Conservation (phyloP, 2,888 invertebrate species). For the Scelioninae gen. 1 region DNA sequence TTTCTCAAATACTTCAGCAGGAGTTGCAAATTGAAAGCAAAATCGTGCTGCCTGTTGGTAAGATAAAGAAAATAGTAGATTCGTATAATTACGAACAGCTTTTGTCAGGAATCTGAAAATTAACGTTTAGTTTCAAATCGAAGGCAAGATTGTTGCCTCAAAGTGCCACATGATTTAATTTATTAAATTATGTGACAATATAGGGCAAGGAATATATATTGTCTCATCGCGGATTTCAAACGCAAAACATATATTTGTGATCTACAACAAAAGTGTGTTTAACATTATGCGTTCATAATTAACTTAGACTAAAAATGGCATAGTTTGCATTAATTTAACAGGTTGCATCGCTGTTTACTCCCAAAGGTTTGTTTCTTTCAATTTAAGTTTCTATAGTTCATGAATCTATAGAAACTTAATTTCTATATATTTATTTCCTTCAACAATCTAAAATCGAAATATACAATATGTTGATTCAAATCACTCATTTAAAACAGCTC, state of each 20-base stretch:
- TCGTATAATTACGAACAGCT: conserved; percentile 31
- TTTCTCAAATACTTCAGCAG: conserved; percentile 1
- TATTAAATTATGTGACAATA: conserved; percentile 52
- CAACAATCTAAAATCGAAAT: not conserved
- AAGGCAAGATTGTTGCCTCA: conserved; percentile 33
- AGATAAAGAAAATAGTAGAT: conserved; percentile 25
- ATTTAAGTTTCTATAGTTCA: not conserved
- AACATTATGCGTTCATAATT: not conserved
- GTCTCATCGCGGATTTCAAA: conserved; percentile 42
- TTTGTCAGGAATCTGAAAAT: conserved; percentile 11
- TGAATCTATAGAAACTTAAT: no score
- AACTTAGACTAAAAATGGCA: no score
- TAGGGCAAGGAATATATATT: conserved; percentile 60
- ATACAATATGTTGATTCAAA: not conserved
- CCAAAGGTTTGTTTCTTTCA: not conserved
- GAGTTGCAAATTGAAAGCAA: conserved; percentile 7
- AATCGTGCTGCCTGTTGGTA: conserved; percentile 17
- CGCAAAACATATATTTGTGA: conserved; percentile 27
- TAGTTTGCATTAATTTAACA: conserved; percentile 11
- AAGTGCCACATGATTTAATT: conserved; percentile 33
- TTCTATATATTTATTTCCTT: not conserved
- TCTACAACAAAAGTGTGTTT: conserved; percentile 31
- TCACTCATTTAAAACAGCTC: not conserved
- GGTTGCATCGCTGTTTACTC: conserved; percentile 30
- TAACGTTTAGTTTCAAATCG: conserved; percentile 28